Conservation (phyloP, 2,888 invertebrate species). For the Gonocerus acuteangulatus region DNA sequence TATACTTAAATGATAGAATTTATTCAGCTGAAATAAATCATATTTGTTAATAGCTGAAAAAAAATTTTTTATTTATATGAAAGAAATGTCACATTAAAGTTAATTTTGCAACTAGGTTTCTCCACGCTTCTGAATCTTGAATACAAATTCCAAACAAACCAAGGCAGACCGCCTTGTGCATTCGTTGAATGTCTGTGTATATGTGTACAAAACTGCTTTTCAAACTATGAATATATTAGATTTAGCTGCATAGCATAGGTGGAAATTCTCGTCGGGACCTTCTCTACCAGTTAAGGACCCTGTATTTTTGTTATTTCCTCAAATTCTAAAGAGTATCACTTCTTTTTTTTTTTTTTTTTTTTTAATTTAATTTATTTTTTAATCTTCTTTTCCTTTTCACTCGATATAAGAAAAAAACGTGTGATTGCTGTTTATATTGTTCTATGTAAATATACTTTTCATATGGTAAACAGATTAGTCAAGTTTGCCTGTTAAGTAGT, state of each 20-base stretch:
- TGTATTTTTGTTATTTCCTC: conserved; percentile 8
- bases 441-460: conserved; percentile 30
- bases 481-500: conserved; percentile 30
- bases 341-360: not conserved
- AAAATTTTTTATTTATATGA: no score
- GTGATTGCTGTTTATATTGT: conserved; percentile 14
- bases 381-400: not conserved
- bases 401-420: conserved; percentile 8
- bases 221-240: not conserved
- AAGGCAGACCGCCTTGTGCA: no score
- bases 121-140: no score
- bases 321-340: not conserved
- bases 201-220: conserved; percentile 16
- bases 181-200: conserved; percentile 3
- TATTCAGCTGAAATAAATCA: no score
- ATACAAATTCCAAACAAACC: no score
- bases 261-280: conserved; percentile 1
- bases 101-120: no score
- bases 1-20: no score
- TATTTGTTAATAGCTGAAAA: no score
- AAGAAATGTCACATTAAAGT: no score
- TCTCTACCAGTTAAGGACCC: conserved; percentile 14
- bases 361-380: not conserved
- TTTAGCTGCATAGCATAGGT: not conserved
- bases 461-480: conserved; percentile 30